Base-by-base conservation (phyloP, 2,113 vertebrate genomes). In the Mesitornis unicolor region DNA sequence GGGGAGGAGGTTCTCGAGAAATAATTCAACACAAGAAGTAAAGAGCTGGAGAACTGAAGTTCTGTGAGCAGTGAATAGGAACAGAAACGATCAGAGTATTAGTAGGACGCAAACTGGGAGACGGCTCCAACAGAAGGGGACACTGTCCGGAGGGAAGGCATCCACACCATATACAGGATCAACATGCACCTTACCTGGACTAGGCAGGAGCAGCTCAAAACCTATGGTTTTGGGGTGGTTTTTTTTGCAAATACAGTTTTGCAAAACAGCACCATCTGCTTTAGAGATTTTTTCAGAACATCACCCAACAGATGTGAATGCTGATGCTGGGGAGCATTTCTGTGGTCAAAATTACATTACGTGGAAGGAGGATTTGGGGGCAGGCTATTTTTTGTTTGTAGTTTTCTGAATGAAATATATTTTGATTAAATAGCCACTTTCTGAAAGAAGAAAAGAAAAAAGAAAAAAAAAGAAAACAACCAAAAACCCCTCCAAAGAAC, bases 131-230 rank as follows among this genome's bases (percentile, higher is more conserved):
- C 83, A 94, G 77, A 82, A 90, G 87, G 53, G 89, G 82, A 92
- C 61, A 82, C 29, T 77, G 91, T 33, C 92, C 31, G 3, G 76
- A 11, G 96, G 90, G 61, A 60, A 92, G 90, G 94, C 84, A 95
- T 42, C 93, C 93, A 90, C 92, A 89, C 17, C 73, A 71, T 22
- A 89, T 93, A 95, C 61, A 7, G 77, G 68, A 93, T 81, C 5
- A 0, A 67, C 96, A 93, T 93, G 96, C 93, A 25, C 91, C 96
- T 96, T 95, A 95, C 96, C 96, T 96, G 95, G 14, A 35, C 90
- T 18, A 45, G 56, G 51, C 7, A 8, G 48, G 43, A 94, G 42
- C 59, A 7, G 54, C 82, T 54, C 64, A 77, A 16, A n/a, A 38
- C 48, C 57, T 29, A 18, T 7, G 6, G 22, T 16, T 35, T 40